These are phyloP conservation scores for Oasisia sp. DNA, from an alignment of 2,888 invertebrate genomes.

Conservation along the genomic window DNA sequence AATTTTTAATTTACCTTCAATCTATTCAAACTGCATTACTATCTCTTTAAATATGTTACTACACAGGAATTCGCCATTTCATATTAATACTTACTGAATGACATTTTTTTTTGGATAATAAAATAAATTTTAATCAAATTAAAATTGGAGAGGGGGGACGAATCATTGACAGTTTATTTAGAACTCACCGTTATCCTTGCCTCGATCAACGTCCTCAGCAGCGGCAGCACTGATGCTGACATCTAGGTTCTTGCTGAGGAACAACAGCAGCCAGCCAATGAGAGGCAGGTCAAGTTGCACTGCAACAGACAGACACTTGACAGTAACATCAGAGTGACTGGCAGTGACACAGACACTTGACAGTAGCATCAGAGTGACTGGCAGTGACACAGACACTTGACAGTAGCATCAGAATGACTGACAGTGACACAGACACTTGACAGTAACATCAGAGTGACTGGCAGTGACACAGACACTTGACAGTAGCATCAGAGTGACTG, in stretches of 20 bases:
- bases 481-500: not conserved
- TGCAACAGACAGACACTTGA: conserved; percentile 26
- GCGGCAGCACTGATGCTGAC: not conserved
- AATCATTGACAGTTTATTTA: not conserved
- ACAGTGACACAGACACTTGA: not conserved
- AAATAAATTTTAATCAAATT: no score
- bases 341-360: not conserved
- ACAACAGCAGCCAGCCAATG: conserved; percentile 81
- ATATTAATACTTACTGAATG: no score
- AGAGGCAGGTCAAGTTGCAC: conserved; percentile 72
- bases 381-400: conserved; percentile 17
- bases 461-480: conserved; percentile 17
- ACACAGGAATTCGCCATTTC: no score
- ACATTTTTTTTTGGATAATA: no score
- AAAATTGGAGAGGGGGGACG: no score
- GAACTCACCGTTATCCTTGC: not conserved
- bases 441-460: not conserved
- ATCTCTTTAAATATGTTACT: no score
- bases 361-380: not conserved
- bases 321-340: not conserved
- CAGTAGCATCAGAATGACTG: not conserved
- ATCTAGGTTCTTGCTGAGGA: conserved; percentile 77
- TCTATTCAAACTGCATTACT: no score
- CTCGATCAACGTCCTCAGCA: not conserved
- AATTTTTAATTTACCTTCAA: no score